Evolutionary conservation across 1,140 invertebrate genomes (phyloP).

Genomic region (Thaumetopoea pityocampa): DNA sequence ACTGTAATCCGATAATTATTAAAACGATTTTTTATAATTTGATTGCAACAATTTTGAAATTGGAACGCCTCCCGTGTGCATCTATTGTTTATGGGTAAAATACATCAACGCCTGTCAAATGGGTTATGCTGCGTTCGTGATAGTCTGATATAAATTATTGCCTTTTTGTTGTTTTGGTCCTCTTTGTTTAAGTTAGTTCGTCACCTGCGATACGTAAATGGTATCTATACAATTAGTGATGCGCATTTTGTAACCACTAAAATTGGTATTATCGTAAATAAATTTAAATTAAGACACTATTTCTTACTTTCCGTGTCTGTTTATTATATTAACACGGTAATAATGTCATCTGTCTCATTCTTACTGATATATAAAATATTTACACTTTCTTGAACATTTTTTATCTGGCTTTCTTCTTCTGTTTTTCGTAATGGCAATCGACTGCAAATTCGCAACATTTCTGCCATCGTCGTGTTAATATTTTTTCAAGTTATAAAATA

Average conservation of each 20-base stretch:
- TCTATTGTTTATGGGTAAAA: no score
- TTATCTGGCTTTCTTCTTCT: no score
- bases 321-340: no score
- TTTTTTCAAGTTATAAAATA: no score
- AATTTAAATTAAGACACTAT: slow-evolving; percentile 12
- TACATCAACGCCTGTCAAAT: slow-evolving; percentile 15
- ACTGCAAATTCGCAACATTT: no score
- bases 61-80: no score
- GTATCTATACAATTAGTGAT: slow-evolving; percentile 10
- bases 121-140: slow-evolving; percentile 9
- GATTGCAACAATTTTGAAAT: no score
- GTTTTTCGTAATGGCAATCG: no score
- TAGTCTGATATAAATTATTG: slow-evolving; percentile 6
- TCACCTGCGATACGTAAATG: slow-evolving; percentile 14
- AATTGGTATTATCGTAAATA: slow-evolving; percentile 13
- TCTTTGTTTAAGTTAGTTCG: slow-evolving; percentile 13
- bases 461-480: no score
- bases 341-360: slow-evolving; percentile 6
- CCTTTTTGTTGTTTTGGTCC: slow-evolving; percentile 2
- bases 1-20: no score
- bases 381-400: no score
- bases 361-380: slow-evolving; percentile 6
- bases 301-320: slow-evolving; percentile 2
- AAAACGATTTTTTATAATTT: no score
- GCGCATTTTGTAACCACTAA: slow-evolving; percentile 4